Evolutionary conservation across 2,113 vertebrate genomes (phyloP), one percentile per base, ranked within the genome.

Genomic region (Pelobates fuscus): DNA sequence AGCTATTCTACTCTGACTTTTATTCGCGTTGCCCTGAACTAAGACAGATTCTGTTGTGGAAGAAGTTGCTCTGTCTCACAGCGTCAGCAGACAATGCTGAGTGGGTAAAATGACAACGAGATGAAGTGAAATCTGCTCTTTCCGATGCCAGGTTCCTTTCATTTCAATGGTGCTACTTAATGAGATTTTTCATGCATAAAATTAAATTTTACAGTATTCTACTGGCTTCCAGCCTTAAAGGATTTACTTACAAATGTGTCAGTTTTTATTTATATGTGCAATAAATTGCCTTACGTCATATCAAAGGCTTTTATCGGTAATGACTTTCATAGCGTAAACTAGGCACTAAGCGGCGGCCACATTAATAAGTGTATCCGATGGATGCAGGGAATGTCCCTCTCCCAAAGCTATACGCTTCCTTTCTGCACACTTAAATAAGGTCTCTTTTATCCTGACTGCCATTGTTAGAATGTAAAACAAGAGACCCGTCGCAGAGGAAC

Each of bases 181-280:
- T 86, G 80, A 88, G 84, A 84, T 83, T 89, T 85, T 87, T 87
- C 87, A 91, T 81, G 78, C 85, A 89, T 87, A 86, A 86, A 87
- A 88, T 88, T 89, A 87, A 71, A 86, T 88, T 88, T 86, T 89
- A 27, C 70, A 83, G 29, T 78, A 49, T 87, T 88, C 65, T 82
- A 78, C 82, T 80, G 80, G 77, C 71, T 79, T 88, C 57, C 71
- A 79, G 66, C 70, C 82, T 67, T 78, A 81, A 88, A 83, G 66
- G 29, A 81, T 86, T 86, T 86, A 78, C 77, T 82, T 78, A 80
- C 6, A 83, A 23, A 84, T 87, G 83, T 88, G 80, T 84, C 84
- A 87, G 65, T 78, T 88, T 87, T 87, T 88, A 84, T 84, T 88
- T 90, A 81, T 86, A 80, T 27, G 46, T 77, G 23, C 77, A 81